Conservation (phyloP, 2,888 invertebrate genomes). For the Cerastis rubricosa region DNA sequence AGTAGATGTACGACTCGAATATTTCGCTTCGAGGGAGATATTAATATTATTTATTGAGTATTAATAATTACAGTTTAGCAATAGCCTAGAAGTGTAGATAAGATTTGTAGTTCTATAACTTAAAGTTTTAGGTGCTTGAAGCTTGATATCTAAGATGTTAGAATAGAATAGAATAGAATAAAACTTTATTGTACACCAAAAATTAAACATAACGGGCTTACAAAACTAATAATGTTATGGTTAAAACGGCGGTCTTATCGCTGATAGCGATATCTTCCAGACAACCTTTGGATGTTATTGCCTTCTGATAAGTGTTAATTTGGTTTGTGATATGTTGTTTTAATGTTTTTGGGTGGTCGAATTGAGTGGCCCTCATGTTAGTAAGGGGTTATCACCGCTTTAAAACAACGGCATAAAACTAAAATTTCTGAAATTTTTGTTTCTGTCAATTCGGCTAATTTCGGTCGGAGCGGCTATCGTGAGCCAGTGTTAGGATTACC, state of each 20-base stretch:
- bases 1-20: constrained; percentile 6
- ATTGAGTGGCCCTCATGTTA: background rate
- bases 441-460: no score
- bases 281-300: no score
- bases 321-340: background rate
- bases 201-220: no score
- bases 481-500: no score
- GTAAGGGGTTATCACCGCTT: background rate
- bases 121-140: constrained; percentile 14
- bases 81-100: background rate
- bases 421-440: background rate
- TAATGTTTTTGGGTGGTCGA: background rate
- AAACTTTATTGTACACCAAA: no score
- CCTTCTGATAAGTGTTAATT: background rate
- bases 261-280: no score
- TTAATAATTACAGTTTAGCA: constrained; percentile 50
- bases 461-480: no score
- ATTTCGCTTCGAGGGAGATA: constrained; percentile 54
- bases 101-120: constrained; percentile 20
- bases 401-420: background rate
- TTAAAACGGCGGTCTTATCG: no score
- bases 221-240: no score
- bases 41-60: constrained; percentile 60
- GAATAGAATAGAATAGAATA: no score
- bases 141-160: background rate